Evolutionary conservation across 2,797 vertebrate genomes (phyloP).

Genomic region (Liasis olivaceus): DNA sequence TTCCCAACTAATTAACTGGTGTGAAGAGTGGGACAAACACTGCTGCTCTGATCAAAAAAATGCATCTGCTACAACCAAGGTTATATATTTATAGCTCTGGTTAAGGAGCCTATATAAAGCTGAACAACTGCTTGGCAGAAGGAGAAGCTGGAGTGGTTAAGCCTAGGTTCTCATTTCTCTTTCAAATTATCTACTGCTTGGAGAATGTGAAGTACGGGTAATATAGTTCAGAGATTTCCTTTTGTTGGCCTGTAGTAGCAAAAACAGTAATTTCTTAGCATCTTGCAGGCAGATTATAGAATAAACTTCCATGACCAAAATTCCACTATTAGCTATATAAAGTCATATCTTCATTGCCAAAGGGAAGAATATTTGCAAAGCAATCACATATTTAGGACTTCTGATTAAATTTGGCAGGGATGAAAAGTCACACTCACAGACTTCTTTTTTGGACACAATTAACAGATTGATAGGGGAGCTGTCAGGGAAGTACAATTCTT

Average conservation of each 20-base stretch:
- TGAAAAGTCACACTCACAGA: conserved; percentile 5
- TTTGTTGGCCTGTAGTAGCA: not conserved
- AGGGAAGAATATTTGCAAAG: not conserved
- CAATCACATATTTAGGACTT: not conserved
- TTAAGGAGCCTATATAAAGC: not conserved
- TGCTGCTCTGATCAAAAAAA: not conserved
- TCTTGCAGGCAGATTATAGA: not conserved
- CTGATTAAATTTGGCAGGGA: not conserved
- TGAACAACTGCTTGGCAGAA: not conserved
- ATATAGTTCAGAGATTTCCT: no score
- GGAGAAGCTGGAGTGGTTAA: not conserved
- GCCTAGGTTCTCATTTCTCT: not conserved
- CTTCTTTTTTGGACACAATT: conserved; percentile 2
- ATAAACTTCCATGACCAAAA: not conserved
- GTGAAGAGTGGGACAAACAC: not conserved
- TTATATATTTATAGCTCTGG: no score
- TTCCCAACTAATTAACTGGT: not conserved
- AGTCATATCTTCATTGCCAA: not conserved
- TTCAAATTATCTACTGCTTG: not conserved
- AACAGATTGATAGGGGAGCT: not conserved
- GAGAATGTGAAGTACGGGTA: not conserved
- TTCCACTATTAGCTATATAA: not conserved
- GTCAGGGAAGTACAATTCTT: not conserved
- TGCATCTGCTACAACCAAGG: not conserved
- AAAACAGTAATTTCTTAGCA: not conserved